Evolutionary conservation across 2,797 vertebrate species (phyloP), one percentile per base, ranked within the genome.

Genomic region (Cephalopachus bancanus): DNA sequence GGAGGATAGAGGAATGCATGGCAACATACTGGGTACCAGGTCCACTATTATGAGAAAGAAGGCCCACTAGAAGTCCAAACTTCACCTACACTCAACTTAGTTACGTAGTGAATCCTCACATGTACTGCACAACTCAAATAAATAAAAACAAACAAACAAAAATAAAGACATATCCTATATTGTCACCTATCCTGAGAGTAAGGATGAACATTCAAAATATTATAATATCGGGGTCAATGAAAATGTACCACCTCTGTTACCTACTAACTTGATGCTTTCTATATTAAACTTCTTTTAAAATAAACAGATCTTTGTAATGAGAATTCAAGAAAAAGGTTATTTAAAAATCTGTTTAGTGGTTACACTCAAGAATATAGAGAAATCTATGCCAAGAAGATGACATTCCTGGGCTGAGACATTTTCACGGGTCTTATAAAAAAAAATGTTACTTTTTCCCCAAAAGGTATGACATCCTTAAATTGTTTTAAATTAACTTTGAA

Each of bases 401-500:
- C 26, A 83, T 69, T 49, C 93, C 67, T 96, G 44, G 74, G 14
- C 83, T 88, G 60, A 90, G n/a, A 95, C 51, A 72, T 37, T 37
- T 81, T 88, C n/a, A 1, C 87, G 49, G 12, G 12, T 59, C 64
- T 74, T 22, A 74, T 57, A 55, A 88, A 87, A 96, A 90, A 93
- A 17, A 69, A 10, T 57, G 62, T 92, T 89, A 53, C n/a, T 26
- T 79, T 65, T 89, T 75, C 69, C 44, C 57, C 3, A 80, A 96
- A 83, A 33, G 4, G 7, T 71, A 59, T 75, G n/a, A 92, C 93
- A 89, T 80, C 1, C 14, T 95, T 89, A 71, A 67, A 12, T 57
- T 89, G 59, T 59, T 83, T 94, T 67, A 69, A 91, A 26, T 72
- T 94, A 89, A 78, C 53, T 76, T 89, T 69, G 65, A 83, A 67